Evolutionary conservation across 2,888 invertebrate species (phyloP), one percentile per base, ranked within the genome.

Genomic region (Synanthedon formicaeformis): DNA sequence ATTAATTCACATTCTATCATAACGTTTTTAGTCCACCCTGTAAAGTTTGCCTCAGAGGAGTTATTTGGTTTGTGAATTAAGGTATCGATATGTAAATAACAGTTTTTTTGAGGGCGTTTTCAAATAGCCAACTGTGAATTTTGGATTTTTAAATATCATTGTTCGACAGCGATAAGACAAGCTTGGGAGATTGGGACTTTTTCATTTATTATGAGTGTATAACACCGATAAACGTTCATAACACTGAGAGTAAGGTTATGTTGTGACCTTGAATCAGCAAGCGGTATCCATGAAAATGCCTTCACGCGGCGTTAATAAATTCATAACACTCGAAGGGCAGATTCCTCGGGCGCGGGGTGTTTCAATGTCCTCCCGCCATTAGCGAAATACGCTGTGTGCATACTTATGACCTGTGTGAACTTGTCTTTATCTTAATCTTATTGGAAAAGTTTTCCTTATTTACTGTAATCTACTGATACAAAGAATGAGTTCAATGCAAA

Each of bases 211-310:
- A 34, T 34, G 8, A 34, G 34, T 34, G 34, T 10, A 34, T 34
- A 34, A 34, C 2, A 10, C 34, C 10, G 10, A 34, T 34, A 34
- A 34, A 34, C 8, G 34, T 34, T 34, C 10, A 34, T 34, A 34
- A 8, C 10, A 34, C 34, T 45, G 12, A 6, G 14, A 45, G 51
- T 57, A 63, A 66, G 65, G 65, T 57, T 58, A 56, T 48, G 10
- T 5, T 14, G 48, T 34, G 60, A 54, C 68, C 67, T 70, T 66
- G 59, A 56, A 58, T 57, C 56, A 59, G 50, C 55, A 57, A 51
- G 54, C 57, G 62, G 60, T 56, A 62, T 67, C 65, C 61, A 71
- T 68, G 64, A 70, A 67, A 66, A 73, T 72, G 63, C 67, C 67
- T 62, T 54, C 60, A 60, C 60, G 61, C 55, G 53, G 51, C 23